phyloP scores from a whole-genome alignment of 1,140 invertebrate genomes.

The Euwallacea fornicatus region DNA sequence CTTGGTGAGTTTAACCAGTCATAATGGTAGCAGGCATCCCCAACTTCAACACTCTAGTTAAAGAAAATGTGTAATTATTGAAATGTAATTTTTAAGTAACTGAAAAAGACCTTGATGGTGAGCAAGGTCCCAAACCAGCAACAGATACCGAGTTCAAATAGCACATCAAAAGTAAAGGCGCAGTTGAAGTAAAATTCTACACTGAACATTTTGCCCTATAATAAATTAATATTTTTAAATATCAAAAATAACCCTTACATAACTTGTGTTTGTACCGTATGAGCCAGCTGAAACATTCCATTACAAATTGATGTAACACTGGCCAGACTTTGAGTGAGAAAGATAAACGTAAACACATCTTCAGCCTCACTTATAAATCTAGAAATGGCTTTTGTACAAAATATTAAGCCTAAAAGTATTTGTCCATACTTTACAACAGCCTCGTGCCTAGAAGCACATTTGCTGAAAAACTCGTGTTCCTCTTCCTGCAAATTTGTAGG shows the following conservation, averaged over 20 bases:
- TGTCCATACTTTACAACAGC: conserved; percentile 13
- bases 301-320: conserved; percentile 19
- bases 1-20: conserved; percentile 15
- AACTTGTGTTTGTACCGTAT: conserved; percentile 2
- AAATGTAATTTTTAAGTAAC: neutral
- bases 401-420: neutral
- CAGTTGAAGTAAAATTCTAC: conserved; percentile 16
- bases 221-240: neutral
- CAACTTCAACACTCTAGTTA: conserved; percentile 12
- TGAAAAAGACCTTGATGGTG: conserved; percentile 10
- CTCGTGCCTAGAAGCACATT: conserved; percentile 9
- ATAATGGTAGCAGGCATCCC: conserved; percentile 28
- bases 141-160: conserved; percentile 22
- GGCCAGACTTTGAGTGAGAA: conserved; percentile 12
- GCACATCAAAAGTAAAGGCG: conserved; percentile 20
- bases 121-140: conserved; percentile 23
- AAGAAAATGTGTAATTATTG: neutral
- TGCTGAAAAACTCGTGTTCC: conserved; percentile 14
- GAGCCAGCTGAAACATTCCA: conserved; percentile 24
- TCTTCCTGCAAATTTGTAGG: neutral
- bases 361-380: conserved; percentile 17
- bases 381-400: conserved; percentile 1
- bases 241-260: neutral
- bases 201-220: conserved; percentile 9
- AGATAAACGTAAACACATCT: conserved; percentile 21